phyloP scores from a whole-genome alignment of 1,140 invertebrate species.

The Nixonia krombeini region DNA sequence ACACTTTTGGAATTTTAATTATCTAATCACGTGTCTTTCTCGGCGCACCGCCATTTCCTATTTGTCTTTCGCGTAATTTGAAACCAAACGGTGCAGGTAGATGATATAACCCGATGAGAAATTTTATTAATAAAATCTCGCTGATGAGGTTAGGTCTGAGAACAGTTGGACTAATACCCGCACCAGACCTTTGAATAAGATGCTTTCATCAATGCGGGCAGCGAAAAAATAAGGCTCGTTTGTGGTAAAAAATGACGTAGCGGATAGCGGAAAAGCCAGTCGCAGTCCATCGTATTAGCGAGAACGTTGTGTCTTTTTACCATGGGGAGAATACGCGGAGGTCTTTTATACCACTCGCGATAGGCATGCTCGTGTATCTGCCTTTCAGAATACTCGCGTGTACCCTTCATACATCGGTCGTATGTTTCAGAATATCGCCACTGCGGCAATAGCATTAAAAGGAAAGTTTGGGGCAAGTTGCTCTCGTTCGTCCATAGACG shows the following conservation, averaged over 20 bases:
- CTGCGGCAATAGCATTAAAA: slow-evolving; percentile 37
- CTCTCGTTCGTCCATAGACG: slow-evolving; percentile 22
- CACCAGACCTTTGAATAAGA: too few species aligned
- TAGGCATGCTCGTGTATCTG: neutral
- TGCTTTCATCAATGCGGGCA: too few species aligned
- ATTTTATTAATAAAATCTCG: too few species aligned
- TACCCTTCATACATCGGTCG: slow-evolving; percentile 1
- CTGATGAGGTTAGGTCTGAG: too few species aligned
- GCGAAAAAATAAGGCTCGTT: too few species aligned
- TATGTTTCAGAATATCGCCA: slow-evolving; percentile 19
- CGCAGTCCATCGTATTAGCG: neutral
- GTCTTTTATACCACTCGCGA: neutral
- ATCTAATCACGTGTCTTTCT: too few species aligned
- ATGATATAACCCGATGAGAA: too few species aligned
- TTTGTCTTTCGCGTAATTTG: too few species aligned
- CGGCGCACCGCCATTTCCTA: too few species aligned
- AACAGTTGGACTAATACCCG: too few species aligned
- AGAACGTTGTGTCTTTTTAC: neutral
- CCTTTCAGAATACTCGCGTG: neutral
- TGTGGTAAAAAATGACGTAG: neutral
- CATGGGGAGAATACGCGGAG: neutral
- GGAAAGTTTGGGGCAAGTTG: slow-evolving; percentile 29
- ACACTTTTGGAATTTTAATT: slow-evolving; percentile 16
- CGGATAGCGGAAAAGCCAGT: neutral
- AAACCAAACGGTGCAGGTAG: too few species aligned